phyloP scores from a whole-genome alignment of 2,113 vertebrate species.

The Perca fluviatilis region DNA sequence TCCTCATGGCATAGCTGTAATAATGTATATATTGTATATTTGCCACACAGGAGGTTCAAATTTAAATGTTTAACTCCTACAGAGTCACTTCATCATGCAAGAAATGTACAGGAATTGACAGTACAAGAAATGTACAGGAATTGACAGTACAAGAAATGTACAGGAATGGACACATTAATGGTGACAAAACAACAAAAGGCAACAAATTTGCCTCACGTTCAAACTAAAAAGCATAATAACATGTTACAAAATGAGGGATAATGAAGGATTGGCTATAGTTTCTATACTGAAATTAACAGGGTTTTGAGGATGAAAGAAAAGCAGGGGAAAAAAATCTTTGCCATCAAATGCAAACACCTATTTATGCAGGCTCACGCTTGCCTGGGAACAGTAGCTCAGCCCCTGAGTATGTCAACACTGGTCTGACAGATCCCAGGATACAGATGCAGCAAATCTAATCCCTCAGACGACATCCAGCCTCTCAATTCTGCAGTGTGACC shows the following conservation, averaged over 20 bases:
- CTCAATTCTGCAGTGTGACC: slow-evolving; percentile 44
- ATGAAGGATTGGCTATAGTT: slow-evolving; percentile 59
- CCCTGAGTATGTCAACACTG: slow-evolving; percentile 70
- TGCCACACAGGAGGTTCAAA: slow-evolving; percentile 10
- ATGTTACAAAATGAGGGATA: slow-evolving; percentile 15
- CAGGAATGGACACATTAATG: not conserved
- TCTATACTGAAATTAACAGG: slow-evolving; percentile 47
- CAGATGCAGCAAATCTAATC: slow-evolving; percentile 74
- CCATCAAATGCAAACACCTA: slow-evolving; percentile 72
- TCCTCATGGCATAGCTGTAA: slow-evolving; percentile 18
- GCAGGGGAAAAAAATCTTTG: slow-evolving; percentile 27
- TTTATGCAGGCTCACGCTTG: slow-evolving; percentile 81
- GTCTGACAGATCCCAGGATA: slow-evolving; percentile 70
- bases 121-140: too few species aligned
- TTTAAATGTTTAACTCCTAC: not conserved
- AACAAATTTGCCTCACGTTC: slow-evolving; percentile 26
- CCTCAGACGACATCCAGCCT: slow-evolving; percentile 48
- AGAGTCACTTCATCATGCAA: not conserved
- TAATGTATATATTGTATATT: slow-evolving; percentile 23
- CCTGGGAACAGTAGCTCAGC: slow-evolving; percentile 69
- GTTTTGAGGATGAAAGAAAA: slow-evolving; percentile 50
- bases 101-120: not conserved
- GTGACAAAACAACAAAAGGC: slow-evolving; percentile 20
- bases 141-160: too few species aligned
- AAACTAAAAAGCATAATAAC: slow-evolving; percentile 24